Evolutionary conservation across 1,140 invertebrate genomes (phyloP).

Genomic region (Bombus confusus): DNA sequence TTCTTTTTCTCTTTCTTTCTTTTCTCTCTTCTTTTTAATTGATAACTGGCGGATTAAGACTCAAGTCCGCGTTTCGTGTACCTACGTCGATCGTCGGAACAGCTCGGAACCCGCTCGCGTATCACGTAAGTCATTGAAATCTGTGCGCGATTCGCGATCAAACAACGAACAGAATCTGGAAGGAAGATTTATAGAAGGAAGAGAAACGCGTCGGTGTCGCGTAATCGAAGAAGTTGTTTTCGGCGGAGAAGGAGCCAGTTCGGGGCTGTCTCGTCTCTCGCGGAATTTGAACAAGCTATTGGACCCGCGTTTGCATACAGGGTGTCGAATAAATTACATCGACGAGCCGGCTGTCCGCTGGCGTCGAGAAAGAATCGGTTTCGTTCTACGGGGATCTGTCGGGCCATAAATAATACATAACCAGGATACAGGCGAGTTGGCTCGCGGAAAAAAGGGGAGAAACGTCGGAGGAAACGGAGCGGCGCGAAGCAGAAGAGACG

Average conservation of each 20-base stretch:
- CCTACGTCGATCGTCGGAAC: too few relatives aligned
- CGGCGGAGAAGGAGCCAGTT: background rate
- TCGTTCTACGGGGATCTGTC: conserved; percentile 60
- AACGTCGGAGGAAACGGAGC: conserved; percentile 6
- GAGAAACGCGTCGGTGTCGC: background rate
- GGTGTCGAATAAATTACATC: conserved; percentile 58
- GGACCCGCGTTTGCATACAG: conserved; percentile 46
- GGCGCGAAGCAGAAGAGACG: background rate
- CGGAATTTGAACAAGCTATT: conserved; percentile 22
- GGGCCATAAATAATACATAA: conserved; percentile 74
- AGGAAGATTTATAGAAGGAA: conserved; percentile 15
- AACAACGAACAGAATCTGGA: conserved; percentile 5
- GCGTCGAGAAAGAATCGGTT: conserved; percentile 40
- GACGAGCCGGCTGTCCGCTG: conserved; percentile 16
- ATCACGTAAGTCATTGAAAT: background rate
- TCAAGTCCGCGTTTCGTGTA: background rate
- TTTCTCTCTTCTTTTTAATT: too few relatives aligned
- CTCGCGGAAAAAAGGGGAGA: conserved; percentile 21
- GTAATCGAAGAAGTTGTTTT: conserved; percentile 26
- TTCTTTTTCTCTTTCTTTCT: too few relatives aligned
- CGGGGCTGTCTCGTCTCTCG: background rate
- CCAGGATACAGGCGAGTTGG: conserved; percentile 13
- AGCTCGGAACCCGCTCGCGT: too few relatives aligned
- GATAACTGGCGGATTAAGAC: background rate
- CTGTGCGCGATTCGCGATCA: background rate